Evolutionary conservation across 92 coral and sea anemone genomes (phyloP).

Genomic region (Zoanthus sansibaricus): DNA sequence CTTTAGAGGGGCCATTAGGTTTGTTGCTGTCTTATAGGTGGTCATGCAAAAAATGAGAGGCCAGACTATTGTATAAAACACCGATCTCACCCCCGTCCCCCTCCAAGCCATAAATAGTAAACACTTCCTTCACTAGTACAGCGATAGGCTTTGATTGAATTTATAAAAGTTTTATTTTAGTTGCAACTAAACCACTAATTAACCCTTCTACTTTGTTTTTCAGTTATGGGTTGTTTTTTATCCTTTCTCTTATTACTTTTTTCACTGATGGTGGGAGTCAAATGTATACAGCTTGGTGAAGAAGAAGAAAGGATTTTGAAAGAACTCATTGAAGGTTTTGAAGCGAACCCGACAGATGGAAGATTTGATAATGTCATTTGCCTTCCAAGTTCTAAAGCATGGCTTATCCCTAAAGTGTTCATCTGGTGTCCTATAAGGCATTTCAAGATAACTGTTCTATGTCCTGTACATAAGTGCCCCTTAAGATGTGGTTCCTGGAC

Average conservation of each 20-base stretch:
- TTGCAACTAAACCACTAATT: too few relatives aligned
- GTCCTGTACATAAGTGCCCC: constrained; percentile 75
- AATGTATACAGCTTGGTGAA: constrained; percentile 67
- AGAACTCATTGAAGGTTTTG: constrained; percentile 67
- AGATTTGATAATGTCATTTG: constrained; percentile 73
- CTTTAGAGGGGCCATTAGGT: too few relatives aligned
- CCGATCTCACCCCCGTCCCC: too few relatives aligned
- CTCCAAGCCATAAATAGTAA: too few relatives aligned
- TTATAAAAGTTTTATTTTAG: too few relatives aligned
- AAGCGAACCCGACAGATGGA: constrained; percentile 71
- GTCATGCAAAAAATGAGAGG: too few relatives aligned
- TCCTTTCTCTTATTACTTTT: constrained; percentile 14
- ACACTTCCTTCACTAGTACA: too few relatives aligned
- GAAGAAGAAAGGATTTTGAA: constrained; percentile 66
- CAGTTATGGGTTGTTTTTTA: constrained; percentile 5
- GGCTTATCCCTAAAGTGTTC: constrained; percentile 73
- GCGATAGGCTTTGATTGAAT: too few relatives aligned
- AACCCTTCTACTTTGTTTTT: background rate
- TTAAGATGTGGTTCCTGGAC: constrained; percentile 70
- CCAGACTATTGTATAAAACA: too few relatives aligned
- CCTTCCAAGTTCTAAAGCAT: constrained; percentile 63
- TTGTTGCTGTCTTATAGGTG: too few relatives aligned
- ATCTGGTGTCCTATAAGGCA: constrained; percentile 86
- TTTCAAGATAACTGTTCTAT: constrained; percentile 50
- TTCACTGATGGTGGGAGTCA: background rate